A percentile compares a stretch with the other conserved stretches of the same genome.
phyloP scores from a whole-genome alignment of 2,113 vertebrate species.

The Sander vitreus region DNA sequence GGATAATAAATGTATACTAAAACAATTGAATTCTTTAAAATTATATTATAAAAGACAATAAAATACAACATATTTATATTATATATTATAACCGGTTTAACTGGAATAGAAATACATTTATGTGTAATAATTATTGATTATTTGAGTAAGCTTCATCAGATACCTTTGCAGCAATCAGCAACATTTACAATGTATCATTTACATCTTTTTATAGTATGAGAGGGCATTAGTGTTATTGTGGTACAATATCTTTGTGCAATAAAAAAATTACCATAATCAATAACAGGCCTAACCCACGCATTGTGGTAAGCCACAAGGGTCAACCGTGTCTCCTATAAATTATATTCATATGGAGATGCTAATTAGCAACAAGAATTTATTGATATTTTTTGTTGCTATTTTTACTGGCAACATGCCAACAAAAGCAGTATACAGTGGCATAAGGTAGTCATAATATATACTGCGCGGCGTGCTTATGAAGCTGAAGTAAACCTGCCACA shows the following conservation, averaged over 20 bases:
- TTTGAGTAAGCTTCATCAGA: background rate
- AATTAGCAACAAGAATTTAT: background rate
- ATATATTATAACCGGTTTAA: background rate
- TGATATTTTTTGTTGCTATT: background rate
- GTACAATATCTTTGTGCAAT: background rate
- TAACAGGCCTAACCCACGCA: background rate
- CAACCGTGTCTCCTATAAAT: background rate
- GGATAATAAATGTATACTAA: background rate
- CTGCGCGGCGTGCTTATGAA: too few species aligned
- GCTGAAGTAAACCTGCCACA: too few species aligned
- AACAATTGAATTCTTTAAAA: background rate
- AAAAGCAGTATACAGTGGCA: too few species aligned
- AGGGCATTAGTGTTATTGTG: background rate
- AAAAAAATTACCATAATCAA: background rate
- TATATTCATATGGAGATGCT: background rate
- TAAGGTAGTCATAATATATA: too few species aligned
- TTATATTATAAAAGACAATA: background rate
- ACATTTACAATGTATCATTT: background rate
- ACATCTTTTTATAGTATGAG: background rate
- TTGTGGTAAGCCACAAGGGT: conserved; percentile 9
- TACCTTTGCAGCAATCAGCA: background rate
- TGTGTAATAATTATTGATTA: background rate
- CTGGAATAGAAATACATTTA: background rate
- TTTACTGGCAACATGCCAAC: background rate
- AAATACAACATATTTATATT: too few species aligned